Conservation (phyloP, 1,140 invertebrate species). For the Dolichoris vasculosae region DNA sequence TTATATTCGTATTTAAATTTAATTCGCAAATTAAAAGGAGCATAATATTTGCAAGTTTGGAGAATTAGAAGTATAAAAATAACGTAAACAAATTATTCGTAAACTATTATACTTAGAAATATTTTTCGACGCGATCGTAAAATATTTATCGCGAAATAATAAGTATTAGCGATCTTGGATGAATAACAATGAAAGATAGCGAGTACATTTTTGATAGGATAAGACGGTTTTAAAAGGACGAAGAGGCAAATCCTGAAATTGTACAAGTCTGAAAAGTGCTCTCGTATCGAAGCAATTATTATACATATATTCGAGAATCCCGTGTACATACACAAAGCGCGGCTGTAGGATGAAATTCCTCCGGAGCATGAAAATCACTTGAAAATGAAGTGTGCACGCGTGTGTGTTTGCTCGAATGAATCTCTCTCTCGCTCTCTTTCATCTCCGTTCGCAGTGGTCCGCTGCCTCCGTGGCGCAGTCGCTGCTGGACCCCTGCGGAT, state of each 20-base stretch:
- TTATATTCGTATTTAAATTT: neutral
- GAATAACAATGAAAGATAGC: neutral
- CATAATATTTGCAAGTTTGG: neutral
- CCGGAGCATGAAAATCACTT: conserved; percentile 28
- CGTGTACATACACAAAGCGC: neutral
- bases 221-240: neutral
- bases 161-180: neutral
- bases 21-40: neutral
- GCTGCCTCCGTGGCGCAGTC: conserved; percentile 3
- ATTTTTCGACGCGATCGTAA: no score
- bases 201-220: neutral
- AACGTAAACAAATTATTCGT: no score
- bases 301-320: neutral
- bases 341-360: conserved; percentile 7
- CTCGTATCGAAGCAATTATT: neutral
- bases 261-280: neutral
- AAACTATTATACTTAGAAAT: no score
- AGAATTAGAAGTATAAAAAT: neutral
- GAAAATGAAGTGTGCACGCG: conserved; percentile 38
- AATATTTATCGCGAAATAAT: no score
- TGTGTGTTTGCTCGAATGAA: conserved; percentile 28
- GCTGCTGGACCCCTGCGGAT: conserved; percentile 28
- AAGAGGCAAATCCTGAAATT: neutral
- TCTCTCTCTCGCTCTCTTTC: conserved; percentile 25
- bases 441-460: neutral